phyloP scores from a whole-genome alignment of 2,888 invertebrate species.

The Cantharis flavilabris region DNA sequence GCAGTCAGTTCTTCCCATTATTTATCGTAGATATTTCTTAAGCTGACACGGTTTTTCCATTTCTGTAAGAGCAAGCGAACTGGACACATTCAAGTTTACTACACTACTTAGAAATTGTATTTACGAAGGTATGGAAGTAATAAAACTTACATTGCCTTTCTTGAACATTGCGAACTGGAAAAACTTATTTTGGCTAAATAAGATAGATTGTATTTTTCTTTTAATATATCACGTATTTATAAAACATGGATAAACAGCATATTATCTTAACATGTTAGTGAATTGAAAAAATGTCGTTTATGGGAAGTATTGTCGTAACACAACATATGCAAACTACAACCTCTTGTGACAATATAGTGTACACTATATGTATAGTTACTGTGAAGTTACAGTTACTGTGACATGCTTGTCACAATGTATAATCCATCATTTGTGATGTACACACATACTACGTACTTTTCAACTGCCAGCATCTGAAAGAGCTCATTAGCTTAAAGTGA shows the following conservation, averaged over 20 bases:
- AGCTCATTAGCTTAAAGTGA: not conserved
- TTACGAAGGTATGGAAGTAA: conserved; percentile 14
- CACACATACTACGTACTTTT: not conserved
- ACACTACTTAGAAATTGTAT: conserved; percentile 13
- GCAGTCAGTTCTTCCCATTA: conserved; percentile 31
- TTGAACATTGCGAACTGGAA: not conserved
- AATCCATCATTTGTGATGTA: conserved; percentile 22
- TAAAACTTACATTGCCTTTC: conserved; percentile 11
- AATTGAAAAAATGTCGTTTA: conserved; percentile 38
- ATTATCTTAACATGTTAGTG: not conserved
- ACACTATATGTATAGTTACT: not conserved
- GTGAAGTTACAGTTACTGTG: no score
- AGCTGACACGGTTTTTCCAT: conserved; percentile 40
- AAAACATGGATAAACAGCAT: not conserved
- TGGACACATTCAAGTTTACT: conserved; percentile 28
- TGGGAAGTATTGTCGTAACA: conserved; percentile 28
- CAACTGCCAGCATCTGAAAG: not conserved
- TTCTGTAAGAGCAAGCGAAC: conserved; percentile 27
- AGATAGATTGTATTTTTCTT: not conserved
- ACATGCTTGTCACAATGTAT: conserved; percentile 29
- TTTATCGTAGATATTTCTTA: conserved; percentile 37
- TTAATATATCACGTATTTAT: not conserved
- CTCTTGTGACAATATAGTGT: conserved; percentile 21
- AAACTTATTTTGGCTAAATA: not conserved
- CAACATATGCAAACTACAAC: conserved; percentile 23